Percentiles rank a stretch among this genome's conserved stretches.
Evolutionary conservation across 1,140 invertebrate genomes (phyloP).

Genomic region (Apolygus lucorum): DNA sequence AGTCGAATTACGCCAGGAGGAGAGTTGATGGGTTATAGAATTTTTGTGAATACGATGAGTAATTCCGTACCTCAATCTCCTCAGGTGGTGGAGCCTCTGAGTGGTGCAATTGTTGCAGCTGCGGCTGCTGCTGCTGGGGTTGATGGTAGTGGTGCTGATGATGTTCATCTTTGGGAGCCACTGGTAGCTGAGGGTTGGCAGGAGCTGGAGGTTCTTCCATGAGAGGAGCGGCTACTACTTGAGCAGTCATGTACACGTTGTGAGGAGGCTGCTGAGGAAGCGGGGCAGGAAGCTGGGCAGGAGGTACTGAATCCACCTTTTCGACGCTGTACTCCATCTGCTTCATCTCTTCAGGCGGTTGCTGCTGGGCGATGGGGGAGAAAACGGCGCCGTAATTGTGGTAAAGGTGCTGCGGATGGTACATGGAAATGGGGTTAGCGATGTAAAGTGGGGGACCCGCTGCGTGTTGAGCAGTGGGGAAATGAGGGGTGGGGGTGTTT

Average conservation of each 20-base stretch:
- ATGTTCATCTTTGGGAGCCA: slow-evolving; percentile 4
- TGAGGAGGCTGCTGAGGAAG: neutral
- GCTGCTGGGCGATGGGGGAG: neutral
- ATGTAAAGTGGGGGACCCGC: slow-evolving; percentile 17
- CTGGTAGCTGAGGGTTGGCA: neutral
- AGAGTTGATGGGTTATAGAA: no score
- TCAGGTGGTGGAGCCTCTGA: no score
- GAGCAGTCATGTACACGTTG: neutral
- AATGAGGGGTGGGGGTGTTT: neutral
- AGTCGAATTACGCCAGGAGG: no score
- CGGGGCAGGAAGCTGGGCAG: neutral
- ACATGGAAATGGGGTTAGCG: neutral
- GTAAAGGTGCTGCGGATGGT: neutral
- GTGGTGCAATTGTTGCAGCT: no score
- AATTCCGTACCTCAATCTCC: neutral
- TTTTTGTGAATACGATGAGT: no score
- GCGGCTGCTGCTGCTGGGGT: slow-evolving; percentile 3
- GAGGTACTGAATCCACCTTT: neutral
- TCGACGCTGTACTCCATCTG: neutral
- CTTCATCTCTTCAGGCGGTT: slow-evolving; percentile 4
- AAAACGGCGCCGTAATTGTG: neutral
- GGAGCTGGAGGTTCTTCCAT: neutral
- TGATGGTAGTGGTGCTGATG: neutral
- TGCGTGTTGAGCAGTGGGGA: slow-evolving; percentile 19
- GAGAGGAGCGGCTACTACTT: neutral